phyloP scores from a whole-genome alignment of 1,140 invertebrate genomes.

The Drosophila sucinea region DNA sequence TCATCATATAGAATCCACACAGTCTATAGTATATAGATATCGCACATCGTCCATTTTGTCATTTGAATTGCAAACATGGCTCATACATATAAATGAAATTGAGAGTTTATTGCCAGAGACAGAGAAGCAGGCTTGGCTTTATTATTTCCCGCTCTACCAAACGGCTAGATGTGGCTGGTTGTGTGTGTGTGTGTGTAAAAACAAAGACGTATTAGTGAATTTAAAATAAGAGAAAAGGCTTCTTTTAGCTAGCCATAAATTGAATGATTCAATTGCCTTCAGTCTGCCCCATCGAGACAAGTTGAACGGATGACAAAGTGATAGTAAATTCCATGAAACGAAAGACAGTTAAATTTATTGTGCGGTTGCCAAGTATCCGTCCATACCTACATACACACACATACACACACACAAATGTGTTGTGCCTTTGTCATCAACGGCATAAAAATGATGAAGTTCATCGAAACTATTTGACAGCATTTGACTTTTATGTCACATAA shows the following conservation, averaged over 20 bases:
- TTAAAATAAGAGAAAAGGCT: slow-evolving; percentile 57
- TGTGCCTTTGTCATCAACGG: slow-evolving; percentile 14
- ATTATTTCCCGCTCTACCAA: slow-evolving; percentile 32
- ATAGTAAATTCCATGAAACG: slow-evolving; percentile 70
- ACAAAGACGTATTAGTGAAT: slow-evolving; percentile 73
- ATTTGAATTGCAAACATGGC: slow-evolving; percentile 71
- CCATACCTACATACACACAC: slow-evolving; percentile 14
- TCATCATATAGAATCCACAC: slow-evolving; percentile 2
- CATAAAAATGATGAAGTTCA: slow-evolving; percentile 75
- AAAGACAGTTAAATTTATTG: slow-evolving; percentile 72
- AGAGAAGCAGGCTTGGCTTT: slow-evolving; percentile 38
- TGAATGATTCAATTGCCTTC: slow-evolving; percentile 65
- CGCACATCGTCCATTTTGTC: slow-evolving; percentile 35
- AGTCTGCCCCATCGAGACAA: slow-evolving; percentile 58
- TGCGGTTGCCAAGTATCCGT: slow-evolving; percentile 46
- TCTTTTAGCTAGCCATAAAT: slow-evolving; percentile 58
- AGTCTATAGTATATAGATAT: slow-evolving; percentile 31
- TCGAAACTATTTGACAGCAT: slow-evolving; percentile 75
- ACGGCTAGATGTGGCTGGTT: not conserved
- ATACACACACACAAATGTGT: slow-evolving; percentile 22
- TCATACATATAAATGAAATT: slow-evolving; percentile 68
- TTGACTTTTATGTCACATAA: slow-evolving; percentile 64
- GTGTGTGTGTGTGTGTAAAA: slow-evolving; percentile 39
- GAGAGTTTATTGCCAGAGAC: slow-evolving; percentile 60
- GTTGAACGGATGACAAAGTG: slow-evolving; percentile 48